Conservation (phyloP, 2,888 invertebrate genomes). For the Asteroscopus sphinx region DNA sequence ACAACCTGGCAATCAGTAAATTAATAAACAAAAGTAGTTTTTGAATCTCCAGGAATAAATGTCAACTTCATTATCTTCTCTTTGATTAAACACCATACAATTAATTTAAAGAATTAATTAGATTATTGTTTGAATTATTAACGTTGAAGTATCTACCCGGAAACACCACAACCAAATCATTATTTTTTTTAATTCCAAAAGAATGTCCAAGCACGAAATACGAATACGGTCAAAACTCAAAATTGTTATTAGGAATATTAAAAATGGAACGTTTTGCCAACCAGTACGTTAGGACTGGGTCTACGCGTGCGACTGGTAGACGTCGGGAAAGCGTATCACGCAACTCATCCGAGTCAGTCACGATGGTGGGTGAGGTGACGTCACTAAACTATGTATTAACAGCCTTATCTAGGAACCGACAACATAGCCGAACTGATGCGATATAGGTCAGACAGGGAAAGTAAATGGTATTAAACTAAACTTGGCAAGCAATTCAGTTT, state of each 20-base stretch:
- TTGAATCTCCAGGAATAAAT: background rate
- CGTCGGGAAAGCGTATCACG: slow-evolving; percentile 63
- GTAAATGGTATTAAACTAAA: slow-evolving; percentile 39
- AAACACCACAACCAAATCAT: slow-evolving; percentile 3
- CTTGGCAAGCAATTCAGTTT: slow-evolving; percentile 37
- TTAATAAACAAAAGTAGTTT: slow-evolving; percentile 8
- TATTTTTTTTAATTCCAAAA: background rate
- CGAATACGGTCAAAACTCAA: slow-evolving; percentile 13
- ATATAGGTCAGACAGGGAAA: slow-evolving; percentile 55
- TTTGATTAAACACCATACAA: no score
- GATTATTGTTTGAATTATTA: slow-evolving; percentile 1
- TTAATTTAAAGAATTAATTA: no score
- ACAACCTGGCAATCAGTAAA: slow-evolving; percentile 2
- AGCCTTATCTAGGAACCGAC: slow-evolving; percentile 56
- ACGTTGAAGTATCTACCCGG: background rate
- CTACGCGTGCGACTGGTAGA: slow-evolving; percentile 70
- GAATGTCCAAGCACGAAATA: background rate
- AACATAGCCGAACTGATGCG: slow-evolving; percentile 32
- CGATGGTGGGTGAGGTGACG: slow-evolving; percentile 77
- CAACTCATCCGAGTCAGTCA: slow-evolving; percentile 73
- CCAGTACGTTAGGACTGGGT: slow-evolving; percentile 61
- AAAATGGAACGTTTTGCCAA: slow-evolving; percentile 41
- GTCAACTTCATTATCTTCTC: no score
- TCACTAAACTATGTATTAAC: slow-evolving; percentile 67
- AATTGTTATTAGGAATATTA: slow-evolving; percentile 7